These are phyloP conservation scores for Notarius lentiginosus DNA, from an alignment of 2,113 vertebrate species.

Conservation along the genomic window DNA sequence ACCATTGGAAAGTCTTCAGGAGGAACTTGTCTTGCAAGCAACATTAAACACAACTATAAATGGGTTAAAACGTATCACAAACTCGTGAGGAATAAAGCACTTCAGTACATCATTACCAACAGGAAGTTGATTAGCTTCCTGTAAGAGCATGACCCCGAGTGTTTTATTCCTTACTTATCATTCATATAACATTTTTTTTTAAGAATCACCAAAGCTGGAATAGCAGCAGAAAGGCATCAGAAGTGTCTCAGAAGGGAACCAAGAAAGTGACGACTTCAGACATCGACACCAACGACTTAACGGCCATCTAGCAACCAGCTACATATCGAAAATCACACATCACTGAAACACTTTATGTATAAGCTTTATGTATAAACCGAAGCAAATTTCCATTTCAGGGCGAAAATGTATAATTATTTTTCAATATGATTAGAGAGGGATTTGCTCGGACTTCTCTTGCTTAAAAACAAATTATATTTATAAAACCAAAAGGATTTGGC, in stretches of 20 bases:
- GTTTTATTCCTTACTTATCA: not conserved
- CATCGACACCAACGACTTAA: not conserved
- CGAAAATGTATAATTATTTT: not conserved
- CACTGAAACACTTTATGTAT: not conserved
- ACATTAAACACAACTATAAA: too few relatives aligned
- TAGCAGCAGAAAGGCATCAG: constrained; percentile 1
- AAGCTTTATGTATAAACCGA: not conserved
- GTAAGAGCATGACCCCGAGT: not conserved
- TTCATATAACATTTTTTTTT: not conserved
- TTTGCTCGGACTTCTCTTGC: not conserved
- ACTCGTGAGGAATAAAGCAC: not conserved
- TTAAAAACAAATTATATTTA: not conserved
- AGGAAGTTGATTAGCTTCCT: not conserved
- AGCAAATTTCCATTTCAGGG: not conserved
- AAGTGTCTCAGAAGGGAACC: not conserved
- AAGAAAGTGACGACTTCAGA: not conserved
- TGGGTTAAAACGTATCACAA: too few relatives aligned
- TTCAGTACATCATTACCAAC: not conserved
- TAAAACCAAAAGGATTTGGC: not conserved
- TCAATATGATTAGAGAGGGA: not conserved
- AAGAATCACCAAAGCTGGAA: not conserved
- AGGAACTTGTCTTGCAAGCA: not conserved
- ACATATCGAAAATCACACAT: not conserved
- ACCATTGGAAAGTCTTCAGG: not conserved
- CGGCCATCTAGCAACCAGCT: constrained; percentile 7